Conservation (phyloP, 1,140 invertebrate species). For the Aphis craccivora region DNA sequence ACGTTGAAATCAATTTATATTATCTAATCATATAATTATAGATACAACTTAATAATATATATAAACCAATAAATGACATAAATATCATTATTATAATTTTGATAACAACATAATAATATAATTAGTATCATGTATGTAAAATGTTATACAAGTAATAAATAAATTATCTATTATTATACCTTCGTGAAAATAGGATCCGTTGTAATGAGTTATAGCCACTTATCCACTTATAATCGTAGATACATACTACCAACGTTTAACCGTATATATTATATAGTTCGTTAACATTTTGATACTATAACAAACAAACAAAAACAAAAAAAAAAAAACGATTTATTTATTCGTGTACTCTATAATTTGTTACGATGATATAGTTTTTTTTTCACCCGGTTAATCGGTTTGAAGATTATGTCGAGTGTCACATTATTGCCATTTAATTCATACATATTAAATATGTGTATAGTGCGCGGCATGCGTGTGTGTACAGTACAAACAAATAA, state of each 20-base stretch:
- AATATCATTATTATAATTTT: no score
- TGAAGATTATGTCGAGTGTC: not conserved
- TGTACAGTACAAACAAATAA: not conserved
- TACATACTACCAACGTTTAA: no score
- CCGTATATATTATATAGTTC: not conserved
- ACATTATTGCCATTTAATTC: constrained; percentile 7
- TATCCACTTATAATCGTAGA: not conserved
- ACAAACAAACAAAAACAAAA: not conserved
- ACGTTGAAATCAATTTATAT: not conserved
- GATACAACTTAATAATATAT: not conserved
- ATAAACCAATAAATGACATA: not conserved
- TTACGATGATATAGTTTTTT: not conserved
- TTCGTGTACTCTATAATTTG: constrained; percentile 9
- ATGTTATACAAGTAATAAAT: not conserved
- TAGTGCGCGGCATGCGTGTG: not conserved
- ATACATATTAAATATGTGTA: not conserved
- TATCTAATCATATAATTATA: not conserved
- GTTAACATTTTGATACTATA: not conserved
- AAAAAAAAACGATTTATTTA: not conserved
- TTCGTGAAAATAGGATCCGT: not conserved
- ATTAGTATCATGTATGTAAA: no score
- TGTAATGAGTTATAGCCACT: not conserved
- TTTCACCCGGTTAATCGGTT: not conserved
- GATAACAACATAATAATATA: no score
- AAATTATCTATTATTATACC: not conserved